A percentile compares a stretch with the other conserved stretches of the same genome.
phyloP scores from a whole-genome alignment of 2,113 vertebrate genomes.

The Plecturocebus donacophilus region DNA sequence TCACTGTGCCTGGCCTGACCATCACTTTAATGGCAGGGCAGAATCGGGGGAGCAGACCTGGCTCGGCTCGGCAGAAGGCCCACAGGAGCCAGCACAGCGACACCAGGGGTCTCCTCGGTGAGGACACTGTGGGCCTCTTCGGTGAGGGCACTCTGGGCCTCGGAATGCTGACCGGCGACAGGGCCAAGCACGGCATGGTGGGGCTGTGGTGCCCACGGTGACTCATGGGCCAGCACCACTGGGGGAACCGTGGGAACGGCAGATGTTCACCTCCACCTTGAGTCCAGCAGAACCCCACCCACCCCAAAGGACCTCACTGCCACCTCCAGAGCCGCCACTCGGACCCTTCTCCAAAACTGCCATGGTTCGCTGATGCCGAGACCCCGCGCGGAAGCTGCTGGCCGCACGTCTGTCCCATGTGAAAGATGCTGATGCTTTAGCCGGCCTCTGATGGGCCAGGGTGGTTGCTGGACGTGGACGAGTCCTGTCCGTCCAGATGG shows the following conservation, averaged over 20 bases:
- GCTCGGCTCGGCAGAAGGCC: not conserved
- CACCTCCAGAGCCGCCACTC: not conserved
- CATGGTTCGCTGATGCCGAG: not conserved
- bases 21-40: not conserved
- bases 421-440: not conserved
- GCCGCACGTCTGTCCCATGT: rapidly evolving
- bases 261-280: not conserved
- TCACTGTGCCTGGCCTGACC: no score
- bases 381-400: rapidly evolving
- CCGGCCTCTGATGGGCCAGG: not conserved
- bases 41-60: not conserved
- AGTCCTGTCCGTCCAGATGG: not conserved
- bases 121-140: no score
- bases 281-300: not conserved
- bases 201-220: not conserved
- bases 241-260: rapidly evolving
- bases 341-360: not conserved
- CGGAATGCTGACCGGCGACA: not conserved
- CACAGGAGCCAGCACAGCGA: not conserved
- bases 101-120: not conserved
- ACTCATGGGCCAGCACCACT: no score
- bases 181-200: not conserved
- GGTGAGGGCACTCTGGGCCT: not conserved
- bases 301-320: not conserved
- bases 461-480: not conserved